Evolutionary conservation across 2,113 vertebrate genomes (phyloP), one percentile per base, ranked within the genome.

Genomic region (Rhinolophus sinicus): DNA sequence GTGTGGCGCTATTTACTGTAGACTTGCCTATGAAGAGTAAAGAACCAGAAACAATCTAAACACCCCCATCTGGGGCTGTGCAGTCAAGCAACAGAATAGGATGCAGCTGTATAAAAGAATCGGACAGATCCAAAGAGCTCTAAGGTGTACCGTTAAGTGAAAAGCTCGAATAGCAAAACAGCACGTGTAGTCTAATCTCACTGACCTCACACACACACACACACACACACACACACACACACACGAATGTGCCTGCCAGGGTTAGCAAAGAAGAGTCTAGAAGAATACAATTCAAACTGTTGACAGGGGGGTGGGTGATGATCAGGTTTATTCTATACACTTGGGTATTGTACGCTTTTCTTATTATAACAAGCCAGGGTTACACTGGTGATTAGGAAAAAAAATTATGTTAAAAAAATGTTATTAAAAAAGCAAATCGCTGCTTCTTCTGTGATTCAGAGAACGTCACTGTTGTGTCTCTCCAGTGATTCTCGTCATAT

Each of bases 401-500:
- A 44, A 77, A 75, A 24, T 7, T 28, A 54, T 47, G 9, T 77
- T 65, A 67, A 82, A 88, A 90, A 69, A 83, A 26, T 76, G 40
- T 80, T 88, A 80, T 62, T 62, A 47, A 84, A 64, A 78, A 62
- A 67, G 87, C 2, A 82, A 28, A 83, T 83, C 26, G 56, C 38
- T 92, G 56, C 40, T 73, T 15, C 47, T 89, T 64, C 56, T 60
- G 52, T 88, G 83, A 94, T 65, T 84, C 73, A 70, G 80, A 33
- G 40, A 90, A 86, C 0, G 1, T 14, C 44, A 64, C 21, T 5
- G 24, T 8, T 7, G 12, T 18, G 26, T 35, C 28, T 67, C 30
- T 54, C 73, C 30, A 64, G 83, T 4, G 52, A 89, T 65, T 83
- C 54, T 40, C 40, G 8, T 44, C 84, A 47, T 0, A 1, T 11